Evolutionary conservation across 2,797 vertebrate genomes (phyloP), one percentile per base, ranked within the genome.

Genomic region (Bradypus variegatus): DNA sequence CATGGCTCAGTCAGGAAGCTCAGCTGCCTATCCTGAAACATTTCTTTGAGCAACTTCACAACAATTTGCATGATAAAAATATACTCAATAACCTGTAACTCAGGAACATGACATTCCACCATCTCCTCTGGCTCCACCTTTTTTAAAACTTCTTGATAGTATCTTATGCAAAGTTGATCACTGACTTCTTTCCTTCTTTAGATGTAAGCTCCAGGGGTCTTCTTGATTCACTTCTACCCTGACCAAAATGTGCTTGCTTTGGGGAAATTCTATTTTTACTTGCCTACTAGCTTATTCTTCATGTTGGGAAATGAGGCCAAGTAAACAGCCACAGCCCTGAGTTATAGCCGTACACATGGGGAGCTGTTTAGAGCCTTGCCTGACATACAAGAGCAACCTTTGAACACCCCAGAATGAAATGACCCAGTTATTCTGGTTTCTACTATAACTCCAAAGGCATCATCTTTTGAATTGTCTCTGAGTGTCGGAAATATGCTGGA

Each of bases 21-120:
- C 86, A 36, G 97, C 97, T 88, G 96, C 97, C 96, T 96, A 97
- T 25, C 89, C 76, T 94, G 97, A 96, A 91, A 98, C 96, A n/a
- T 91, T 98, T 98, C 96, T 98, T 97, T 27, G 97, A 89, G 64
- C 96, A 91, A 98, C 97, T 92, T 97, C 93, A 27, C 97, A 98
- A 97, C 97, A 97, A 95, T 98, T 98, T 95, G 96, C 96, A 1
- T 97, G 97, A 96, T 98, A 97, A 72, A 98, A 98, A 96, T 97
- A 85, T 62, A 38, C 97, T 97, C 96, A 90, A 96, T 96, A 90
- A 98, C 94, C 15, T 95, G 92, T n/a, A 98, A 97, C 91, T 98
- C 97, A 50, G 97, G 96, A 6, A 98, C 95, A 1, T 97, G 95
- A 69, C 93, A 95, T 93, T 97, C 88, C 55, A 97, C 97, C 48